Evolutionary conservation across 1,140 invertebrate genomes (phyloP), one percentile per base, ranked within the genome.

Genomic region (Lysiphlebus fabarum): DNA sequence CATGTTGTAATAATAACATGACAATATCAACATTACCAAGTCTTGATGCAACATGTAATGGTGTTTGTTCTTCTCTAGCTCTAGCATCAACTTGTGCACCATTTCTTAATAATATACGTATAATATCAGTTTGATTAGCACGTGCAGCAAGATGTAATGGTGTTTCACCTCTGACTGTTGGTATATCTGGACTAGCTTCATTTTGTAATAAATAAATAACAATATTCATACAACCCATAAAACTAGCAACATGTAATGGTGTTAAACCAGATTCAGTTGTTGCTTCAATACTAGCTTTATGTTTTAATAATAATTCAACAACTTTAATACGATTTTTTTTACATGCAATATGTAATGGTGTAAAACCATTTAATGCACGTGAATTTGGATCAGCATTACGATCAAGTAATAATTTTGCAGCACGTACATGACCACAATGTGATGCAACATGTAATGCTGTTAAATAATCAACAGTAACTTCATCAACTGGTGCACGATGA

Each of bases 151-250:
- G 85, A 82, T 99, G 97, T 34, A 99, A 82, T 4, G 97, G 93
- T 4, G 96, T 98, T 82, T 99, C 97, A 8, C 96, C 96, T 44
- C 97, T 85, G 12, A 98, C 92, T 2, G 97, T 99, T 12, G 92
- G 90, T 63, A 92, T 89, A 81, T 99, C 95, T 14, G 93, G 91
- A 76, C 88, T 91, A 55, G 96, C 96, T 67, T 95, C 94, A 67
- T 95, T 91, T 80, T 96, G 93, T 47, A 99, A 84, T 67, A 99
- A 84, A 79, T 91, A 96, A 66, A 99, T 93, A 26, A 98, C 96
- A 68, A 99, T 98, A 78, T 98, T 98, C 92, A 99, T 97, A 78
- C 95, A 96, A 34, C 97, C 97, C 96, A 99, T 99, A 80, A 99
- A 99, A 68, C 94, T 90, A 1, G 96, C 95, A 48, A 99, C 96